Evolutionary conservation across 2,888 invertebrate genomes (phyloP).

Genomic region (Drosophila antonietae): DNA sequence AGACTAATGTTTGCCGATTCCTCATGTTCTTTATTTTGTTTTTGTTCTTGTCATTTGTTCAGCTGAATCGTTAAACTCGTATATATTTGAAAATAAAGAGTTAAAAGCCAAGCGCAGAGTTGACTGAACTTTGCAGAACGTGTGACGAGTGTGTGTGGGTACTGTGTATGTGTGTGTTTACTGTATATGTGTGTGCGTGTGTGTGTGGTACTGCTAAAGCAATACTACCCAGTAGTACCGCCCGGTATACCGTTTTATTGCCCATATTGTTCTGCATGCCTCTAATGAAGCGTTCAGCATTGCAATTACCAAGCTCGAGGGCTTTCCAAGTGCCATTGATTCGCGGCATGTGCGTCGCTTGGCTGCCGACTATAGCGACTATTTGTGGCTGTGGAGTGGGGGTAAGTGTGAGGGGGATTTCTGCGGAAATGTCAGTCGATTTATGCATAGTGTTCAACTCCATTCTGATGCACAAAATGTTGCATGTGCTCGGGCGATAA

Average conservation of each 20-base stretch:
- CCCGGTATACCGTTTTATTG: conserved; percentile 44
- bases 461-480: conserved; percentile 43
- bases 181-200: background rate
- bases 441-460: conserved; percentile 42
- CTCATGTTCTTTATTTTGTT: conserved; percentile 13
- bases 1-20: conserved; percentile 40
- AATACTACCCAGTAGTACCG: conserved; percentile 10
- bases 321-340: conserved; percentile 40
- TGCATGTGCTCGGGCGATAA: conserved; percentile 61
- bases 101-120: conserved; percentile 46
- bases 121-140: conserved; percentile 68
- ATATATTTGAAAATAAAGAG: conserved; percentile 37
- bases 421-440: conserved; percentile 60
- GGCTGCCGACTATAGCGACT: conserved; percentile 15
- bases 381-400: background rate
- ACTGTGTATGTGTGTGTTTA: background rate
- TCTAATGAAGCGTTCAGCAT: conserved; percentile 69
- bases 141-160: conserved; percentile 35
- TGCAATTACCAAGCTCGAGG: conserved; percentile 45
- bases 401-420: conserved; percentile 33
- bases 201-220: conserved; percentile 7
- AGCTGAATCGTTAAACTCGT: conserved; percentile 41
- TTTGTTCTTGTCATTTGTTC: conserved; percentile 56
- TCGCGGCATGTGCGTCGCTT: conserved; percentile 1
- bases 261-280: conserved; percentile 66